Conservation (phyloP, 1,140 invertebrate genomes). For the Nebria ingens region DNA sequence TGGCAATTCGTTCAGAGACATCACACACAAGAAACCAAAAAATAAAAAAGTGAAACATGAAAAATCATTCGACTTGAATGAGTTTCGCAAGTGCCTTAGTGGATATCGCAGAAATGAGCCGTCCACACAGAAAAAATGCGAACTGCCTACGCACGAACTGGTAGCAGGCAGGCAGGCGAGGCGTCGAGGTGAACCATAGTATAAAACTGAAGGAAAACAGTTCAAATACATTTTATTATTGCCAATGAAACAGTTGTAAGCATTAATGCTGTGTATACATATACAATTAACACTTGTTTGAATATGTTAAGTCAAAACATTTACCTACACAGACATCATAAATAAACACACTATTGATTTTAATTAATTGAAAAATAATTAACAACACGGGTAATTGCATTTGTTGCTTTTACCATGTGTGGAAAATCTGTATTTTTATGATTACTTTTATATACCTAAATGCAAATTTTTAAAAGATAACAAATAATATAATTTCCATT, state of each 20-base stretch:
- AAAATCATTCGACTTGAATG: no score
- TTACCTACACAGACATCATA: not conserved
- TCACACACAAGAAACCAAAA: no score
- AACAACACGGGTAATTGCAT: not conserved
- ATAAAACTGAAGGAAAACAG: not conserved
- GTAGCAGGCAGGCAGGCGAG: no score
- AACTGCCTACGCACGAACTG: not conserved
- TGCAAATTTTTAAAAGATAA: no score
- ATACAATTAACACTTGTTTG: not conserved
- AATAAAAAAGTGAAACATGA: no score
- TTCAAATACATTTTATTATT: not conserved
- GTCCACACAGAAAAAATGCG: no score
- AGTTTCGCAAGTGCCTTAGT: no score
- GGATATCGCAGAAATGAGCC: no score
- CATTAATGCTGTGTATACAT: not conserved
- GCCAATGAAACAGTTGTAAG: not conserved
- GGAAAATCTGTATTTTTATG: no score
- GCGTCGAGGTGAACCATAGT: not conserved
- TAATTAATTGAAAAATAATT: slow-evolving; percentile 1
- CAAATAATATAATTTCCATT: no score
- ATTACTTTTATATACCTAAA: no score
- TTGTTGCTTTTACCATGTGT: not conserved
- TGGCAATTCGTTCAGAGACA: no score
- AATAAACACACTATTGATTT: not conserved
- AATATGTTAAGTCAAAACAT: not conserved